A percentile compares a stretch with the other conserved stretches of the same genome.
Conservation (phyloP, 2,888 invertebrate genomes). For the Apantesis nais region DNA sequence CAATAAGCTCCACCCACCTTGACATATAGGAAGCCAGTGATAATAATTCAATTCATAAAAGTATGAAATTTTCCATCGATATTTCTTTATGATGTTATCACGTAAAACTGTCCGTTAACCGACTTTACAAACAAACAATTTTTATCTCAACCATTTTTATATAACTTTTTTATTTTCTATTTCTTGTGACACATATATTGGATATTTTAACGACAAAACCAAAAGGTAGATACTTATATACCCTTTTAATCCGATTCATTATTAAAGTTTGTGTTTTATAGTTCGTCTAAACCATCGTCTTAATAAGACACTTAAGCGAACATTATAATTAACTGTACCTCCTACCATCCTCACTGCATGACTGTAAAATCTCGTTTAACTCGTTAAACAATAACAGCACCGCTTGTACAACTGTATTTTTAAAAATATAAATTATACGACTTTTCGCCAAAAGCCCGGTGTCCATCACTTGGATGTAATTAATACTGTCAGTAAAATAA, state of each 20-base stretch:
- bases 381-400: constrained; percentile 11
- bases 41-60: too few species aligned
- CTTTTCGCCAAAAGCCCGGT: constrained; percentile 16
- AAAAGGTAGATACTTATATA: background rate
- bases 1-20: too few species aligned
- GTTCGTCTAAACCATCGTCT: background rate
- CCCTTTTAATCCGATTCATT: background rate
- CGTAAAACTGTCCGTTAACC: too few species aligned
- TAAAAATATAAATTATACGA: constrained; percentile 15
- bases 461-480: constrained; percentile 35
- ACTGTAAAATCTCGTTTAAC: constrained; percentile 1
- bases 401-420: constrained; percentile 19
- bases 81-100: too few species aligned
- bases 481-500: constrained; percentile 38
- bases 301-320: background rate
- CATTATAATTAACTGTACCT: background rate
- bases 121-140: too few species aligned
- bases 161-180: too few species aligned
- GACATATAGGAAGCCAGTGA: too few species aligned
- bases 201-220: too few species aligned
- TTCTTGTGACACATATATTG: too few species aligned
- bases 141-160: too few species aligned
- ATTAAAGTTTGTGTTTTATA: background rate
- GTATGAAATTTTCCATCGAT: too few species aligned
- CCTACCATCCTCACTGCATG: background rate